Evolutionary conservation across 2,888 invertebrate species (phyloP), one percentile per base, ranked within the genome.

Genomic region (Netelia inedita): DNA sequence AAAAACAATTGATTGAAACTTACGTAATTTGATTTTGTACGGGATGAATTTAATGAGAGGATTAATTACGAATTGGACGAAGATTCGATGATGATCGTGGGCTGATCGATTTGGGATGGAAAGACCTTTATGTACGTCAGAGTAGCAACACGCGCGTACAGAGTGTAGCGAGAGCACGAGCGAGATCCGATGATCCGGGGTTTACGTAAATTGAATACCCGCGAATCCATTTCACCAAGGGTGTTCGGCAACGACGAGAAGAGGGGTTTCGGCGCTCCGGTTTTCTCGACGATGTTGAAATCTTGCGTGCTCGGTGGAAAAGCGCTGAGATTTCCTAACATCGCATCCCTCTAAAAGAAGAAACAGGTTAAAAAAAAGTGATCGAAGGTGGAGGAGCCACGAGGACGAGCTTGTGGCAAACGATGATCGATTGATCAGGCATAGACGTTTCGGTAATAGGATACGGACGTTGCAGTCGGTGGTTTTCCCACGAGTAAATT

Each of bases 161-260:
- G 11, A 50, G 11, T 28, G 61, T 53, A 72, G 16, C 43, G 66
- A 46, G 66, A 65, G 73, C 50, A 43, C 73, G 61, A 66, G 41
- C 61, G 75, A 35, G 80, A 85, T 73, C 76, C 72, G 84, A 84
- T 86, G 84, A 86, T 86, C 86, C 84, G 74, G 74, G 86, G 75
- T 85, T 86, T 85, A 86, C 82, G 86, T 85, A 86, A 86, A 86
- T 86, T 86, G 86, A 86, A 86, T 82, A 86, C 75, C 79, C 83
- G 72, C 83, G 83, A 85, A 85, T 84, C 79, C 83, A 85, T 83
- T 85, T 81, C 68, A 74, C 63, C 50, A 19, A 57, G 79, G 63
- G 53, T 69, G 59, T 59, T 78, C 78, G 53, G 59, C 28, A 78
- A 68, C 68, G 59, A 28, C 59, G 68, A 68, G 46, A 43, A 61